Evolutionary conservation across 2,888 invertebrate species (phyloP), one percentile per base, ranked within the genome.

Genomic region (Nipponacmea schrenckii): DNA sequence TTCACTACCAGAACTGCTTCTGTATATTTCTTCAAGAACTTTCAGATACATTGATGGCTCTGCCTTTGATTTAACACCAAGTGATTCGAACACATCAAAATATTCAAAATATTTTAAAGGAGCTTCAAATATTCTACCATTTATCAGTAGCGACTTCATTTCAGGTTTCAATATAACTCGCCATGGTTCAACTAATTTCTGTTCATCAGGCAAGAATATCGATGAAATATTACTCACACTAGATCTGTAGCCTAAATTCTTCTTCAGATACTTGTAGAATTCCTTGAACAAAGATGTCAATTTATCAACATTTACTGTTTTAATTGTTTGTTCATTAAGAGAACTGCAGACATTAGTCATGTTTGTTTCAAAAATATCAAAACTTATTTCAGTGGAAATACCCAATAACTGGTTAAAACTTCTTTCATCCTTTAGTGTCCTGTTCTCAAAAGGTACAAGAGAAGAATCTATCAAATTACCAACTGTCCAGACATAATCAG

Each of bases 31-130:
- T 20, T 75, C 46, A 63, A 84, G 70, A 20, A 80, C 79, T 12
- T 27, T 46, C 10, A 77, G 77, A 69, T 81, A 83, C 44, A 77
- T 78, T 24, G 72, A 65, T 15, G 74, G 72, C 17, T 80, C 74
- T 2, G 77, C 74, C 5, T 62, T 69, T 44, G 78, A 68, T 2
- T 72, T 66, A 17, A 77, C 77, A 27, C 84, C 84, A 46, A 83
- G 46, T 7, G 4, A n/a, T 17, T 74, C 48, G 50, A 84, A 83
- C 20, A 83, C 68, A 7, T 73, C 56, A 27, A 68, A 67, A 69
- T 74, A 81, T 45, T 74, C 71, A 8, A 75, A 80, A 68, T 80
- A 77, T 12, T 72, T 56, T n/a, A 64, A 1, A 12, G 83, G 82
- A n/a, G 78, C 70, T 65, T 72, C 74, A 69, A 73, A 77, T 20